Conservation (phyloP, 2,113 vertebrate species). For the Anhinga rufa region DNA sequence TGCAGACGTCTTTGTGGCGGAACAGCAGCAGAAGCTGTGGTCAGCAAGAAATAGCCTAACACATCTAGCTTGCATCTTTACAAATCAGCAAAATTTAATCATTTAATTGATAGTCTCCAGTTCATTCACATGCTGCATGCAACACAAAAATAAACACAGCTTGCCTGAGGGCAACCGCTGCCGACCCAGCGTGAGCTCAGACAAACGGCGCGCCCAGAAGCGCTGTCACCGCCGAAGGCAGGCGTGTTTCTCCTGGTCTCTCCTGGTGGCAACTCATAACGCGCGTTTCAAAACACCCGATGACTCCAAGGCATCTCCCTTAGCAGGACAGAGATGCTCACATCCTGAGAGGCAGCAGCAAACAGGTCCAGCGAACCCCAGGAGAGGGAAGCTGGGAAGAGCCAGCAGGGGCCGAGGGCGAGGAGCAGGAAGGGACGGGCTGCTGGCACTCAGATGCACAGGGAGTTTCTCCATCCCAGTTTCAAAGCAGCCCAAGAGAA, state of each 20-base stretch:
- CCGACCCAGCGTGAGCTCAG: not conserved
- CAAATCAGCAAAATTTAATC: not conserved
- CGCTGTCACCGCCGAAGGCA: fast-evolving
- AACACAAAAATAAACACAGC: not conserved
- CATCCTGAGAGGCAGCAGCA: not conserved
- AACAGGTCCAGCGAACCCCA: not conserved
- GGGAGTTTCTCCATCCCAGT: not conserved
- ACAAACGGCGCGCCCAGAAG: not conserved
- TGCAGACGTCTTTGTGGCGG: not conserved
- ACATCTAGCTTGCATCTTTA: not conserved
- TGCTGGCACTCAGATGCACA: fast-evolving
- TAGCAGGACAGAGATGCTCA: not conserved
- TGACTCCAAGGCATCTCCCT: not conserved
- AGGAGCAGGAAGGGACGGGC: not conserved
- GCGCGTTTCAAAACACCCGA: fast-evolving
- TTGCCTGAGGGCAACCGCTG: not conserved
- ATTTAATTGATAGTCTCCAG: not conserved
- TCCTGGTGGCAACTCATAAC: fast-evolving
- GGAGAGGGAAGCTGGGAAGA: not conserved
- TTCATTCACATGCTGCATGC: not conserved
- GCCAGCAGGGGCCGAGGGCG: fast-evolving
- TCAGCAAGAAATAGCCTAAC: not conserved
- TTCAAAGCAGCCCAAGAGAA: not conserved
- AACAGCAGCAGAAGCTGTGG: not conserved
- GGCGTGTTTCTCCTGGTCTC: not conserved